Evolutionary conservation across 2,888 invertebrate species (phyloP).

Genomic region (Nomada goodeniana): DNA sequence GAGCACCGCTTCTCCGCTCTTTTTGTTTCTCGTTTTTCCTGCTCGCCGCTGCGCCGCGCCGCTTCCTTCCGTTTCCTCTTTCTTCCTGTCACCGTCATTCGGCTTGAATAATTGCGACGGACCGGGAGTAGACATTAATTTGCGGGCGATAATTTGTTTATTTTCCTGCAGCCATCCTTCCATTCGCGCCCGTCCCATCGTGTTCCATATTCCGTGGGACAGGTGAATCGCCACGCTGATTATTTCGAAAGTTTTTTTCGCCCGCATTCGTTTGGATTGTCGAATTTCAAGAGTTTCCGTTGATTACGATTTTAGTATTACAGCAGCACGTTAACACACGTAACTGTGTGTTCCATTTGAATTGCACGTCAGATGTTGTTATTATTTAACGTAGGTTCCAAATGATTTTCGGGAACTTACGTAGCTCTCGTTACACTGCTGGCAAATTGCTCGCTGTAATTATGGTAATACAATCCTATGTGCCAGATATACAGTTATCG

Average conservation of each 20-base stretch:
- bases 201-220: not conserved
- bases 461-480: too few species aligned
- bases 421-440: too few species aligned
- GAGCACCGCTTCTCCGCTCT: constrained; percentile 32
- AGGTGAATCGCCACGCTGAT: constrained; percentile 3
- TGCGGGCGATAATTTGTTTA: constrained; percentile 63
- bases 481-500: too few species aligned
- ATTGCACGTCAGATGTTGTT: too few species aligned
- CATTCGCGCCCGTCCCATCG: not conserved
- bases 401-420: too few species aligned
- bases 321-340: too few species aligned
- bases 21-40: constrained; percentile 26
- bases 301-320: too few species aligned
- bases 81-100: constrained; percentile 23
- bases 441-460: too few species aligned
- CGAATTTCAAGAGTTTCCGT: too few species aligned
- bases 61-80: constrained; percentile 29
- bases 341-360: too few species aligned
- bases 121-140: constrained; percentile 65
- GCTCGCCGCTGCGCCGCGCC: not conserved
- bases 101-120: constrained; percentile 62
- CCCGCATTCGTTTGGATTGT: not conserved
- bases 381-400: too few species aligned
- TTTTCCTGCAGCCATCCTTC: constrained; percentile 7
- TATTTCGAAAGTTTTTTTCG: not conserved